Base-by-base conservation (phyloP, 2,113 vertebrate species). In the Cathartes aura region DNA sequence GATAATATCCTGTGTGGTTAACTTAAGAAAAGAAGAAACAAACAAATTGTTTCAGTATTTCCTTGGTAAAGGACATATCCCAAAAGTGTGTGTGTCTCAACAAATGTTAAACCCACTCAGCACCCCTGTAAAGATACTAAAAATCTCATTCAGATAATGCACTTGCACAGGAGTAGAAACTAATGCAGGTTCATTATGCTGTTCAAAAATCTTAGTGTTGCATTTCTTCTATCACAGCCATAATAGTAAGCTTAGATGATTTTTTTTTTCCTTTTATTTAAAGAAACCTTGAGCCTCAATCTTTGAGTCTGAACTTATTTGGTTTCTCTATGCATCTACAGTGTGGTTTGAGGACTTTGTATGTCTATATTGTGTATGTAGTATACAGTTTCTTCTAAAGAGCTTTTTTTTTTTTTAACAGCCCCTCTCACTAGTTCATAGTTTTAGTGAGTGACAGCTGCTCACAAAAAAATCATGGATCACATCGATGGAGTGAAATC, bases 1-100 rank as follows among this genome's bases (percentile, higher is more conserved):
- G 83, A 38, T 92, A 85, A 82, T 93, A 88, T 74, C 64, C 83
- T 83, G 40, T 88, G 76, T 91, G 94, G 85, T 87, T 97, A 94
- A 94, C 72, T 95, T 95, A 30, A 91, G 93, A 94, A 62, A 30
- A 91, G 93, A 94, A 62, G 50, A 94, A 50, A 43, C 26, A 90
- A 96, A 81, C 29, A 96, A 96, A 97, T 96, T 66, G 84, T 88
- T 91, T 79, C 52, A 70, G 59, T 89, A 80, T 93, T 97, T 93
- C 81, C 89, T 96, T 89, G 84, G 27, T 87, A 73, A 88, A 96
- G 91, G 89, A 84, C 72, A 27, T 67, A 66, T 70, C 93, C 95
- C 58, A 86, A 82, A 97, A 80, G 74, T 92, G 1, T 5, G 74
- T 92, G 56, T 82, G 82, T 90, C 81, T 55, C 62, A 95, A 87